A percentile compares a stretch with the other conserved stretches of the same genome.
Evolutionary conservation across 2,888 invertebrate species (phyloP).

Genomic region (Agrochola macilenta): DNA sequence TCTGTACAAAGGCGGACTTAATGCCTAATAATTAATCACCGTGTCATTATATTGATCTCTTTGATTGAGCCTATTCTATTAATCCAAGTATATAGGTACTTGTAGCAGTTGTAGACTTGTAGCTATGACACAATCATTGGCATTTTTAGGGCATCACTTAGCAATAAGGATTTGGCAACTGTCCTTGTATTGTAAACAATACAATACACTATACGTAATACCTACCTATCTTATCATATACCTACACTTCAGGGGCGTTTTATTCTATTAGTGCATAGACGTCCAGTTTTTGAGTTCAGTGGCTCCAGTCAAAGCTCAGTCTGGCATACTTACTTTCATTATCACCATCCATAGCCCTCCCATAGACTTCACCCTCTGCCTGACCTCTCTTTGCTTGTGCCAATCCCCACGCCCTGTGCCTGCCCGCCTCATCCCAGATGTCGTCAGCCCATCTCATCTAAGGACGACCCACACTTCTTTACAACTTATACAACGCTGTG

Average conservation of each 20-base stretch:
- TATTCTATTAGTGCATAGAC: not conserved
- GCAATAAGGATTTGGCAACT: not conserved
- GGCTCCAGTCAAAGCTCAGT: not conserved
- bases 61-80: not conserved
- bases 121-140: not conserved
- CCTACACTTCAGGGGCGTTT: not conserved
- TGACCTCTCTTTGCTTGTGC: not conserved
- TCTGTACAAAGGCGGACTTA: too few relatives aligned
- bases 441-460: not conserved
- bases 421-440: not conserved
- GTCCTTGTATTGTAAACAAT: not conserved
- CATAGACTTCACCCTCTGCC: not conserved
- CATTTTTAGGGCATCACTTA: slow-evolving; percentile 13
- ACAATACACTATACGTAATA: not conserved
- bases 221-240: not conserved
- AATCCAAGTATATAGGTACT: not conserved
- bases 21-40: too few relatives aligned
- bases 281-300: not conserved
- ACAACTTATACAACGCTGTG: too few relatives aligned
- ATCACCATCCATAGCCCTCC: too few relatives aligned
- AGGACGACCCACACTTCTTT: too few relatives aligned
- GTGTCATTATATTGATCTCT: not conserved
- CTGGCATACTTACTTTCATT: not conserved
- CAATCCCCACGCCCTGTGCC: not conserved
- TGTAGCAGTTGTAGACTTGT: too few relatives aligned